Percentiles rank a stretch among this genome's conserved stretches.
These are phyloP conservation scores for Drosophila emarginata DNA, from an alignment of 2,888 invertebrate genomes.

Conservation along the genomic window DNA sequence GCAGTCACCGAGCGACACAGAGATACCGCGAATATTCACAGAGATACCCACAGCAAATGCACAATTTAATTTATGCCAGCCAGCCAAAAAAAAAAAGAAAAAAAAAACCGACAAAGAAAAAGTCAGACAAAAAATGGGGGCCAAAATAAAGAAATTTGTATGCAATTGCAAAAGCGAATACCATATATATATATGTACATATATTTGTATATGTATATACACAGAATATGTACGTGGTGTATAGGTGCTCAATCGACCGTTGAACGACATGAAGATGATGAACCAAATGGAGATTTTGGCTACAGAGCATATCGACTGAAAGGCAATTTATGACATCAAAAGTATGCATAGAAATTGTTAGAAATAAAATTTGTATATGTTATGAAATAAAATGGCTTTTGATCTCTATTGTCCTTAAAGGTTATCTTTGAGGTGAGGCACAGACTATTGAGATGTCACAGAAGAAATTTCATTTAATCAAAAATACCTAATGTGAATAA, in stretches of 20 bases:
- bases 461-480: not conserved
- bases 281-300: not conserved
- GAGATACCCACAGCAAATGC: conserved; percentile 27
- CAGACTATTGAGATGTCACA: not conserved
- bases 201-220: not conserved
- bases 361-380: not conserved
- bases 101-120: conserved; percentile 10
- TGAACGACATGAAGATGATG: conserved; percentile 16
- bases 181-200: not conserved
- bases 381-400: not conserved
- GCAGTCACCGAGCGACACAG: conserved; percentile 14
- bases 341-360: not conserved
- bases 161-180: conserved; percentile 8
- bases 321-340: not conserved
- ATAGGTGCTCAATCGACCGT: conserved; percentile 14
- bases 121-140: conserved; percentile 13
- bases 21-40: conserved; percentile 26
- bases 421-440: too few species aligned
- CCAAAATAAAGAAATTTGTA: conserved; percentile 10
- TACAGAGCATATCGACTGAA: conserved; percentile 1
- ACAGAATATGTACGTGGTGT: not conserved
- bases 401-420: not conserved
- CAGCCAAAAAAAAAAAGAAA: not conserved
- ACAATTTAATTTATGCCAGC: conserved; percentile 51
- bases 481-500: too few species aligned